A percentile compares a stretch with the other conserved stretches of the same genome.
Conservation (phyloP, 1,140 invertebrate species). For the Paramacrobiotus metropolitanus region DNA sequence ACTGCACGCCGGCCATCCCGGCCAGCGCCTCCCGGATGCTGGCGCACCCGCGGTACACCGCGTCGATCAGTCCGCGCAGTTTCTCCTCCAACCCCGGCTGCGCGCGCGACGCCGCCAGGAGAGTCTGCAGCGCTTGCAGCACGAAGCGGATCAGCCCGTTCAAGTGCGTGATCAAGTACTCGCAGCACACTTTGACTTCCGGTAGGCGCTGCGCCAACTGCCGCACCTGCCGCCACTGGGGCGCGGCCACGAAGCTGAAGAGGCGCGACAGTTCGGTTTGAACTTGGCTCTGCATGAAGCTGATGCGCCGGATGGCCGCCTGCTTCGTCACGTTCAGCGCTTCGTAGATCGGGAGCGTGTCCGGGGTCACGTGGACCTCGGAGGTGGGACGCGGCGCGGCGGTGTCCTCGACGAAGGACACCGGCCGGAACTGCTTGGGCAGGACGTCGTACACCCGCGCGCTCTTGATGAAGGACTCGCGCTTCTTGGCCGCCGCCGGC, state of each 20-base stretch:
- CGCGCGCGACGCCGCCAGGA: not conserved
- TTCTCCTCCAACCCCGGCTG: not conserved
- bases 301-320: not conserved
- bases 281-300: not conserved
- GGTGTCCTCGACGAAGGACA: not conserved
- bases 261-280: not conserved
- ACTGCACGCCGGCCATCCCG: not conserved
- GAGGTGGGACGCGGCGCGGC: not conserved
- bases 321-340: not conserved
- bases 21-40: not conserved
- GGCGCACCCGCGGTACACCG: not conserved
- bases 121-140: not conserved
- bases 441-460: not conserved
- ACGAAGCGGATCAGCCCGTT: not conserved
- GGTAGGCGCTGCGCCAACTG: not conserved
- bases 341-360: not conserved
- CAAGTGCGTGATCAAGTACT: not conserved
- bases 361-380: not conserved
- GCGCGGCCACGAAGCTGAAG: not conserved
- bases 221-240: not conserved
- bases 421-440: not conserved
- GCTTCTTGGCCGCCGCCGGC: not conserved
- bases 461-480: not conserved
- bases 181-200: not conserved
- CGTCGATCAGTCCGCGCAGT: not conserved